These are phyloP conservation scores for Rhinichthys klamathensis DNA, from an alignment of 2,113 vertebrate species.

Conservation along the genomic window DNA sequence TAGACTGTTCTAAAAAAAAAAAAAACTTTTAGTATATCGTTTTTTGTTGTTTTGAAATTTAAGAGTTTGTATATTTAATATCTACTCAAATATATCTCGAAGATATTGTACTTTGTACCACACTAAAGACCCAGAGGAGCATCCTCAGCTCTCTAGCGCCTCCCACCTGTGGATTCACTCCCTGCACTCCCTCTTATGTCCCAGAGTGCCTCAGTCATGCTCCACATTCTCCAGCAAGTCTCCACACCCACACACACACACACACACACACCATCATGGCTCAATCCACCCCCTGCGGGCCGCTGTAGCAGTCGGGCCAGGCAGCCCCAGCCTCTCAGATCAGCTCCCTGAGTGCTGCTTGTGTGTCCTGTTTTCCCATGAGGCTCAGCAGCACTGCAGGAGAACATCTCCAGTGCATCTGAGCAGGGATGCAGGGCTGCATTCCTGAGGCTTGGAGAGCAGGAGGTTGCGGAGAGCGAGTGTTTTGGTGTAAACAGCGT, in stretches of 20 bases:
- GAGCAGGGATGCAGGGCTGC: slow-evolving; percentile 31
- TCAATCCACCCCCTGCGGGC: slow-evolving; percentile 45
- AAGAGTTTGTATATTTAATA: not conserved
- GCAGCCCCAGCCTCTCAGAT: slow-evolving; percentile 37
- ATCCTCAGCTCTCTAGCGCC: slow-evolving; percentile 20
- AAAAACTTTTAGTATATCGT: not conserved
- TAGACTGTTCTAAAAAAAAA: not conserved
- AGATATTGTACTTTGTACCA: not conserved
- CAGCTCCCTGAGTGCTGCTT: slow-evolving; percentile 18
- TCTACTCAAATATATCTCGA: not conserved
- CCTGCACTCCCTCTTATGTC: not conserved
- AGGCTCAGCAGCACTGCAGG: slow-evolving; percentile 27
- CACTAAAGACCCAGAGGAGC: not conserved
- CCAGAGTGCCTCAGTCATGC: not conserved
- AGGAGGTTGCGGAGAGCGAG: slow-evolving; percentile 43
- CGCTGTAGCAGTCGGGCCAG: slow-evolving; percentile 5
- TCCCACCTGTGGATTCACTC: slow-evolving; percentile 28
- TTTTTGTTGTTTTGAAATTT: not conserved
- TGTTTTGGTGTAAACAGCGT: slow-evolving; percentile 58
- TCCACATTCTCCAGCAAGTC: slow-evolving; percentile 15
- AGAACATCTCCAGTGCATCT: slow-evolving; percentile 18
- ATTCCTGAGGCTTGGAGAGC: slow-evolving; percentile 58
- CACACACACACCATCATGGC: slow-evolving; percentile 21
- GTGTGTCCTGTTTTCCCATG: slow-evolving; percentile 12
- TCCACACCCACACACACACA: slow-evolving; percentile 15